Percentiles rank a stretch among this genome's conserved stretches.
phyloP scores from a whole-genome alignment of 2,113 vertebrate genomes.

The Empidonax traillii region DNA sequence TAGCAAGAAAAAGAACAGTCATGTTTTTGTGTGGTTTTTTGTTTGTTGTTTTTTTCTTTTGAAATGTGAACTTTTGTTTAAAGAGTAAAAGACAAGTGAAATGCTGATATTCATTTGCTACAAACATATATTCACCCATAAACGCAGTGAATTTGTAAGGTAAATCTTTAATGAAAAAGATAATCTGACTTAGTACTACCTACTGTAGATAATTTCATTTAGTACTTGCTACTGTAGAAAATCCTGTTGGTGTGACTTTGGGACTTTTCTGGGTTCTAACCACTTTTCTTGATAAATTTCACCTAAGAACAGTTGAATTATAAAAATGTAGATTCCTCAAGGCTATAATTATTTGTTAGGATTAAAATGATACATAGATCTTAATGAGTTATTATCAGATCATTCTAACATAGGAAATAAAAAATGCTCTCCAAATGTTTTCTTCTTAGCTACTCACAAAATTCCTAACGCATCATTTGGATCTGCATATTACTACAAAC shows the following conservation, averaged over 20 bases:
- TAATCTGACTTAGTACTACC: background rate
- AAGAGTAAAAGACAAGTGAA: background rate
- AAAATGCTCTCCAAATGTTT: background rate
- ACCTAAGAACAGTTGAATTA: background rate
- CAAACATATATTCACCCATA: background rate
- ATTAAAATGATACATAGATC: background rate
- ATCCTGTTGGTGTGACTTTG: background rate
- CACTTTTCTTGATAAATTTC: background rate
- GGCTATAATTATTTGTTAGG: background rate
- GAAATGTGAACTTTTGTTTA: background rate
- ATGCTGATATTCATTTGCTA: background rate
- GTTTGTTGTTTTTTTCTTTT: background rate
- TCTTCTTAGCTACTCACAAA: background rate
- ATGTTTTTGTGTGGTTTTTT: background rate
- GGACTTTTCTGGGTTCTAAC: background rate
- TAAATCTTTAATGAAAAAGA: background rate
- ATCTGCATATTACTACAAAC: background rate
- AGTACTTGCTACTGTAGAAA: background rate
- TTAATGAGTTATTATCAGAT: background rate
- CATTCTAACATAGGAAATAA: background rate
- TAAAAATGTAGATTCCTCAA: background rate
- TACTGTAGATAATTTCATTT: background rate
- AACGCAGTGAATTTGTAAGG: background rate
- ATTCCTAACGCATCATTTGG: background rate
- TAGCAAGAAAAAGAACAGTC: background rate